Evolutionary conservation across 2,888 invertebrate species (phyloP).

Genomic region (Zaprionus lineosus): DNA sequence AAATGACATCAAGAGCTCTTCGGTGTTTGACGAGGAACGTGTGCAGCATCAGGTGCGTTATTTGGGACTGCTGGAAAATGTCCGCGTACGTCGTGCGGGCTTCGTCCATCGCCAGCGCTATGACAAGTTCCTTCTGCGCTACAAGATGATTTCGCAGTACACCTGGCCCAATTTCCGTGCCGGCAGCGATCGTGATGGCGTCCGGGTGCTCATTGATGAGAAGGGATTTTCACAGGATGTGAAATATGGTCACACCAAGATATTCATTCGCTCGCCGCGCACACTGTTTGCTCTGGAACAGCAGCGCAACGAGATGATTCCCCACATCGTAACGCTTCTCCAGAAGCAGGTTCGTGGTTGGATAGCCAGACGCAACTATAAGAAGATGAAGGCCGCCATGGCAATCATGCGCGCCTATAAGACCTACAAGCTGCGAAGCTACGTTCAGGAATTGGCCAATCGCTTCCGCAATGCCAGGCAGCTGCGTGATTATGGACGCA

Average conservation of each 20-base stretch:
- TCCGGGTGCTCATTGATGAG: slow-evolving; percentile 91
- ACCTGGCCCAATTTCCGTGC: slow-evolving; percentile 98
- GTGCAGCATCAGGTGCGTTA: slow-evolving; percentile 85
- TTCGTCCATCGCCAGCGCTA: slow-evolving; percentile 98
- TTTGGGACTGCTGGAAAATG: slow-evolving; percentile 96
- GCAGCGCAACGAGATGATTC: slow-evolving; percentile 92
- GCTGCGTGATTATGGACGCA: slow-evolving; percentile 90
- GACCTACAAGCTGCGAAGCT: slow-evolving; percentile 89
- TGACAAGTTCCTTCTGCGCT: slow-evolving; percentile 95
- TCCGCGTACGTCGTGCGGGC: slow-evolving; percentile 96
- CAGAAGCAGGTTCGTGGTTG: slow-evolving; percentile 97
- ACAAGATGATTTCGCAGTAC: slow-evolving; percentile 97
- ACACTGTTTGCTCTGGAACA: slow-evolving; percentile 95
- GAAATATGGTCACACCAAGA: slow-evolving; percentile 96
- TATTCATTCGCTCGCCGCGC: slow-evolving; percentile 95
- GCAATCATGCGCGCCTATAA: slow-evolving; percentile 91
- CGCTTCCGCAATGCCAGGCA: slow-evolving; percentile 87
- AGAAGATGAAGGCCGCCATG: slow-evolving; percentile 92
- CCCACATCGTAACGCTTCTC: slow-evolving; percentile 94
- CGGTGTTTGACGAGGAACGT: slow-evolving; percentile 92
- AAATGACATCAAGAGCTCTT: slow-evolving; percentile 95
- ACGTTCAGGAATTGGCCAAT: slow-evolving; percentile 86
- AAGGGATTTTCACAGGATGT: slow-evolving; percentile 91
- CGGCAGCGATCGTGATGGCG: slow-evolving; percentile 91
- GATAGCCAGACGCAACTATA: slow-evolving; percentile 90